Evolutionary conservation across 2,113 vertebrate species (phyloP).

Genomic region (Ursus arctos): DNA sequence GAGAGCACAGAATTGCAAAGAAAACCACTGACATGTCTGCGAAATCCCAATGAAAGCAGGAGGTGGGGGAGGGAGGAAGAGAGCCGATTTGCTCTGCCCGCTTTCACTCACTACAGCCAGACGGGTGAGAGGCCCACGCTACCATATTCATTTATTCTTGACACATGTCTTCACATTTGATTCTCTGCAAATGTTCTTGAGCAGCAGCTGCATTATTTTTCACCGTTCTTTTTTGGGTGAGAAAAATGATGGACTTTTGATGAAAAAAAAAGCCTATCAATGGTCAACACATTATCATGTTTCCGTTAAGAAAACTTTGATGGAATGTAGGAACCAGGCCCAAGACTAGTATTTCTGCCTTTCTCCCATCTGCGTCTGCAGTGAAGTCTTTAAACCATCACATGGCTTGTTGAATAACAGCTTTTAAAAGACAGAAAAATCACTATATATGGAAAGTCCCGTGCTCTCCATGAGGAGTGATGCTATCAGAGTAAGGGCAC

Average conservation of each 20-base stretch:
- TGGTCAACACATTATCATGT: neutral
- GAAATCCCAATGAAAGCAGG: neutral
- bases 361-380: neutral
- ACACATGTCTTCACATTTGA: neutral
- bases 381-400: neutral
- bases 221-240: conserved; percentile 3
- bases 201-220: neutral
- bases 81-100: neutral
- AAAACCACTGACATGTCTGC: neutral
- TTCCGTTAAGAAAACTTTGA: neutral
- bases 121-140: neutral
- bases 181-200: neutral
- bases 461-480: neutral
- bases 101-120: neutral
- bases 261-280: neutral
- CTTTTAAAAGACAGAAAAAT: conserved; percentile 31
- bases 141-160: conserved; percentile 29
- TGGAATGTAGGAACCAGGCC: neutral
- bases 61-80: neutral
- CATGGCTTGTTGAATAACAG: neutral
- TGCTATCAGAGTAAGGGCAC: neutral
- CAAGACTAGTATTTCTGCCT: neutral
- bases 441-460: neutral
- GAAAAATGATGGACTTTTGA: neutral
- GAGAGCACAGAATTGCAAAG: neutral